These are phyloP conservation scores for Rhincodon typus DNA, from an alignment of 2,797 vertebrate genomes.

Conservation along the genomic window DNA sequence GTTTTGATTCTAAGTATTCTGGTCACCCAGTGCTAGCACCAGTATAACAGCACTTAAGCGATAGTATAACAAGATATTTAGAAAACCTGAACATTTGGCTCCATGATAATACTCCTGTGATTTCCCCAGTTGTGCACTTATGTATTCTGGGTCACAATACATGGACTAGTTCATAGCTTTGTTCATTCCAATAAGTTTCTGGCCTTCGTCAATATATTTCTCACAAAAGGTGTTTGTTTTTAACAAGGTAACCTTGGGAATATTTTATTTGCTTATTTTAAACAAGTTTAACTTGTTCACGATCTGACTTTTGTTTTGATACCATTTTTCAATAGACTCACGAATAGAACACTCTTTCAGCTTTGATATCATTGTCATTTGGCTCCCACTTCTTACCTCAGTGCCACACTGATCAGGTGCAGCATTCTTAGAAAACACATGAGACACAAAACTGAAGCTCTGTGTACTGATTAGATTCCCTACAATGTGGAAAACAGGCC, in stretches of 20 bases:
- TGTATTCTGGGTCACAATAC: background rate
- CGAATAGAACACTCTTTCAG: no score
- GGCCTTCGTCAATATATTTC: background rate
- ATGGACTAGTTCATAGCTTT: background rate
- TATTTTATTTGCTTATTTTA: background rate
- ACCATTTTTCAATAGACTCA: background rate
- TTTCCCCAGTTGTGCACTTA: background rate
- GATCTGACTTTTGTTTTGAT: no score
- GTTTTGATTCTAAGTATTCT: background rate
- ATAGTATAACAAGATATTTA: background rate
- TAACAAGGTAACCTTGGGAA: background rate
- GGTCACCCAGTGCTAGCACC: background rate
- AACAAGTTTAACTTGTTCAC: no score
- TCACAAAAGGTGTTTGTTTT: background rate
- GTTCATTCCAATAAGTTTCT: background rate
- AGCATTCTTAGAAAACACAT: no score
- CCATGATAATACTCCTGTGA: background rate
- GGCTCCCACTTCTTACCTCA: no score
- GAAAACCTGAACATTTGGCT: background rate
- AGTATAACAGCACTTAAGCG: background rate
- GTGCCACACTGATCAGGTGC: no score
- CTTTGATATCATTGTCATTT: no score
- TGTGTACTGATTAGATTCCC: no score
- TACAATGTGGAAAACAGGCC: no score
- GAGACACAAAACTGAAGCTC: background rate